Percentiles rank a stretch among this genome's conserved stretches.
These are phyloP conservation scores for Hoplostethus mediterraneus DNA, from an alignment of 2,797 vertebrate genomes.

Conservation along the genomic window DNA sequence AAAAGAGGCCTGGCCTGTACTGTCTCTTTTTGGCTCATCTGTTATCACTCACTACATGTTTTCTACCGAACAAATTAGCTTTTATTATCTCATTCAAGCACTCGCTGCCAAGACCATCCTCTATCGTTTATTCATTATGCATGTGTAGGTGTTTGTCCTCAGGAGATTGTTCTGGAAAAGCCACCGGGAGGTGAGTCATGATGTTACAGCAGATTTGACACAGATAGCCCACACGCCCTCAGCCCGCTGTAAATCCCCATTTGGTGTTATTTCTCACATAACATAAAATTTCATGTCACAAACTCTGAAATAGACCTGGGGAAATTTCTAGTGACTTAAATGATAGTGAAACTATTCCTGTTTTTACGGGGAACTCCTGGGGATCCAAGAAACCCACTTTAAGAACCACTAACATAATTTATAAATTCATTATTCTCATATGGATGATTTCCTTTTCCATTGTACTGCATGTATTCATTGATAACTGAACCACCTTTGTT, in stretches of 20 bases:
- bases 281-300: no score
- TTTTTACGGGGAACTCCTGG: no score
- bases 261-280: no score
- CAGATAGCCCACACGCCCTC: conserved; percentile 15
- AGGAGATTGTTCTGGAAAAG: conserved; percentile 15
- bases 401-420: no score
- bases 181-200: conserved; percentile 51
- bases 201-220: conserved; percentile 48
- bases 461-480: conserved; percentile 34
- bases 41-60: not conserved
- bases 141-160: conserved; percentile 33
- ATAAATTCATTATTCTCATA: not conserved
- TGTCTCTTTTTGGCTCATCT: not conserved
- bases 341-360: no score
- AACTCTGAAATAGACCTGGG: no score
- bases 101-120: conserved; percentile 5
- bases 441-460: conserved; percentile 13
- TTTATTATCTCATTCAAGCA: conserved; percentile 22
- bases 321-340: no score
- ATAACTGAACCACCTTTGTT: conserved; percentile 68
- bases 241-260: not conserved
- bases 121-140: conserved; percentile 20
- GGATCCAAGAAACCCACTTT: no score
- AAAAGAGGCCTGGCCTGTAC: not conserved
- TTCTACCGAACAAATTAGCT: not conserved